Percentiles rank a stretch among this genome's conserved stretches.
Conservation (phyloP, 2,888 invertebrate species). For the Tribolium freemani region DNA sequence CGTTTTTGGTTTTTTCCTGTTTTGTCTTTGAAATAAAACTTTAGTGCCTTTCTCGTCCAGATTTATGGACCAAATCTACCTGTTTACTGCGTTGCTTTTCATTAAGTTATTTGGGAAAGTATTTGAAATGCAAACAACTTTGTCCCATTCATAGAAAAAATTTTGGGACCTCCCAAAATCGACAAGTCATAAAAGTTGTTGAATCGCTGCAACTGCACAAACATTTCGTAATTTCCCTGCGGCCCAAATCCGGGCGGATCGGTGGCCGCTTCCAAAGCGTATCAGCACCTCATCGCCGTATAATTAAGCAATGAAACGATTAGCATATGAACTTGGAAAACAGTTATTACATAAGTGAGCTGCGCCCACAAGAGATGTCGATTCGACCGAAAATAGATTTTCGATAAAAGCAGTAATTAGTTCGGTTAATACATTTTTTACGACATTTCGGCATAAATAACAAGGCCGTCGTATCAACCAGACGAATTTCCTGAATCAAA, state of each 20-base stretch:
- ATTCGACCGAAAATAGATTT: constrained; percentile 12
- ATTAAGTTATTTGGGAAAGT: neutral
- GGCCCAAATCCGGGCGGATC: neutral
- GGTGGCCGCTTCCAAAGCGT: constrained; percentile 1
- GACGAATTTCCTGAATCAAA: constrained; percentile 41
- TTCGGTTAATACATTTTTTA: constrained; percentile 35
- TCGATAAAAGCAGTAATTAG: constrained; percentile 25
- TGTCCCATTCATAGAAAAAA: neutral
- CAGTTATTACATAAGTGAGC: constrained; percentile 21
- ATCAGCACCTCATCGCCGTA: neutral
- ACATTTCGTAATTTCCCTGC: neutral
- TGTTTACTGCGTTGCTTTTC: too few species aligned
- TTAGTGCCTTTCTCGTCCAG: neutral
- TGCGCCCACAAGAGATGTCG: constrained; percentile 11
- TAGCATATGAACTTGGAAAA: constrained; percentile 17
- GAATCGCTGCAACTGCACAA: neutral
- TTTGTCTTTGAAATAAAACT: neutral
- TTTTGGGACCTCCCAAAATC: neutral
- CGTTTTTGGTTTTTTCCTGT: neutral
- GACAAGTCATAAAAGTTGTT: neutral
- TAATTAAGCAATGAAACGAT: constrained; percentile 20
- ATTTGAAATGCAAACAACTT: neutral
- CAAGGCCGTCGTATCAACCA: constrained; percentile 38
- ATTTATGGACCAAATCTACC: neutral
- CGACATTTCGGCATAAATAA: constrained; percentile 37